Evolutionary conservation across 2,113 vertebrate species (phyloP).

Genomic region (Chascanopsetta lugubris): DNA sequence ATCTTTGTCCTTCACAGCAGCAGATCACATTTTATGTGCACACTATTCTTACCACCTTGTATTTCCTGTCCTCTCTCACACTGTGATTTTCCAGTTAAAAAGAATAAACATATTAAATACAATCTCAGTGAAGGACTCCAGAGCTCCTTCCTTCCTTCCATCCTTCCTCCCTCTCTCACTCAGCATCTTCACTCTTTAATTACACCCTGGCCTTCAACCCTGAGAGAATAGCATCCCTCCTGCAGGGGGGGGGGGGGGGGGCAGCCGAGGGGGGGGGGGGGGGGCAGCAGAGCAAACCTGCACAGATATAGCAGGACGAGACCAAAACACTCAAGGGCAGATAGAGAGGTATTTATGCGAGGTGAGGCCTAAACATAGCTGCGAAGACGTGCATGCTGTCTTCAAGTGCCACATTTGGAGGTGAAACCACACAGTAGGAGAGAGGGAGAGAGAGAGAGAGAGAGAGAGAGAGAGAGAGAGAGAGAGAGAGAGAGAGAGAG

Average conservation of each 20-base stretch:
- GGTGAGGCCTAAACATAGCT: slow-evolving; percentile 54
- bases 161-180: background rate
- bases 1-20: slow-evolving; percentile 7
- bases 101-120: background rate
- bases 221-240: slow-evolving; percentile 10
- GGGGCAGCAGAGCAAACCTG: slow-evolving; percentile 8
- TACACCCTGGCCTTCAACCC: slow-evolving; percentile 18
- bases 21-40: slow-evolving; percentile 8
- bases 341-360: slow-evolving; percentile 33
- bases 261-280: slow-evolving; percentile 13
- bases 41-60: background rate
- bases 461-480: background rate
- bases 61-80: background rate
- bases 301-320: slow-evolving; percentile 28
- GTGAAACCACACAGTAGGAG: slow-evolving; percentile 38
- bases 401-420: slow-evolving; percentile 52
- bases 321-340: slow-evolving; percentile 31
- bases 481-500: background rate
- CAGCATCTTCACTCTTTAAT: slow-evolving; percentile 33
- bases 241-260: slow-evolving; percentile 4
- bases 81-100: background rate
- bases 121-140: background rate
- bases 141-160: background rate
- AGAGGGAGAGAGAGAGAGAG: background rate
- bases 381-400: slow-evolving; percentile 33